These are phyloP conservation scores for Poeciliopsis infans DNA, from an alignment of 2,797 vertebrate genomes.

Conservation along the genomic window DNA sequence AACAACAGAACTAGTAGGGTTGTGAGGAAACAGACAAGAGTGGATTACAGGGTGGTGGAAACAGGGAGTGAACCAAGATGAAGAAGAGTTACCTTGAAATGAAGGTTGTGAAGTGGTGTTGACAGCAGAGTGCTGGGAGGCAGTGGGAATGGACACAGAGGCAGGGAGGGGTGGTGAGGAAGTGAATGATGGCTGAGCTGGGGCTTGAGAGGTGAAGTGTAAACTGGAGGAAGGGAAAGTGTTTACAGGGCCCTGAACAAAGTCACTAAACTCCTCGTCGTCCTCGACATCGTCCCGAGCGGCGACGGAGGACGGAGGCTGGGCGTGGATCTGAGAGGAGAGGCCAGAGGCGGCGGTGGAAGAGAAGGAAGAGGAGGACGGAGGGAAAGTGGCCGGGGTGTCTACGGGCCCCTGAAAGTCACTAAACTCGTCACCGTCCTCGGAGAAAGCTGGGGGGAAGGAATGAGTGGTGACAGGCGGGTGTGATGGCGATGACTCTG, in stretches of 20 bases:
- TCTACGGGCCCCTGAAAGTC: slow-evolving; percentile 94
- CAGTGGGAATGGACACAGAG: slow-evolving; percentile 84
- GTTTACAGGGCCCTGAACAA: slow-evolving; percentile 93
- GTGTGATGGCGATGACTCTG: slow-evolving; percentile 96
- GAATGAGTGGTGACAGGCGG: slow-evolving; percentile 88
- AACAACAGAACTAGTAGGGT: slow-evolving; percentile 8
- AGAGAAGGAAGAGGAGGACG: slow-evolving; percentile 67
- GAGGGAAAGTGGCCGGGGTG: slow-evolving; percentile 74
- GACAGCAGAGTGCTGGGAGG: slow-evolving; percentile 85
- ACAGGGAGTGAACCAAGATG: slow-evolving; percentile 53
- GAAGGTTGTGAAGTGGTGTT: slow-evolving; percentile 87
- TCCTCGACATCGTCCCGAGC: slow-evolving; percentile 80
- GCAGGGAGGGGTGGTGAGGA: slow-evolving; percentile 76
- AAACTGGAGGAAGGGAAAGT: slow-evolving; percentile 68
- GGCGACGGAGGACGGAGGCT: slow-evolving; percentile 46
- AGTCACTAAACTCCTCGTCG: slow-evolving; percentile 95
- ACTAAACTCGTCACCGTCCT: slow-evolving; percentile 94
- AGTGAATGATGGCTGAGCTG: slow-evolving; percentile 46
- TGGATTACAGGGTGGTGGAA: slow-evolving; percentile 33
- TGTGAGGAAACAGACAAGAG: slow-evolving; percentile 17
- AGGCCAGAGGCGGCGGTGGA: slow-evolving; percentile 56
- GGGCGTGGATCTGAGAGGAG: slow-evolving; percentile 52
- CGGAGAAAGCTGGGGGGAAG: slow-evolving; percentile 86
- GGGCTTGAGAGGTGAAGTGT: slow-evolving; percentile 57
- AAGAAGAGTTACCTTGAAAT: slow-evolving; percentile 83